A percentile compares a stretch with the other conserved stretches of the same genome.
Conservation (phyloP, 1,140 invertebrate genomes). For the Delia radicum region DNA sequence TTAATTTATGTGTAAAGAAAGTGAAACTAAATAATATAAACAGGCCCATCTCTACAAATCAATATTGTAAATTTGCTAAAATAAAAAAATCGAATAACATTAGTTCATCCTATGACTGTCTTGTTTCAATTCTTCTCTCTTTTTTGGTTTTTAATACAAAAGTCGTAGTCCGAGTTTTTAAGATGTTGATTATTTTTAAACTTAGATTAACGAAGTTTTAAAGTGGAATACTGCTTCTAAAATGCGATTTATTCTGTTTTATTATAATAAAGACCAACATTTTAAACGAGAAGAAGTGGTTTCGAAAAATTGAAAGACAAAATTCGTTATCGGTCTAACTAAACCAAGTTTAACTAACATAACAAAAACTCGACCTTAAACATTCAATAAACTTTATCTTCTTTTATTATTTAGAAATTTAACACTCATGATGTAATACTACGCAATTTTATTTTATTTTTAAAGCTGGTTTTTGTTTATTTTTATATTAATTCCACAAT, state of each 20-base stretch:
- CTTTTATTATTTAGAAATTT: background rate
- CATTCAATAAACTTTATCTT: too few relatives aligned
- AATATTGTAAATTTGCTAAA: background rate
- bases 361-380: too few relatives aligned
- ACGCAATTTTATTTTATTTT: background rate
- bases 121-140: background rate
- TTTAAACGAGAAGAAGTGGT: too few relatives aligned
- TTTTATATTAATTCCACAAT: background rate
- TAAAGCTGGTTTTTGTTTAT: background rate
- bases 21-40: conserved; percentile 12
- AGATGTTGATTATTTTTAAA: background rate
- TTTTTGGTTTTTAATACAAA: background rate
- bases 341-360: too few relatives aligned
- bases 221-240: too few relatives aligned
- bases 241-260: too few relatives aligned
- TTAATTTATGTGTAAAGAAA: conserved; percentile 1
- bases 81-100: background rate
- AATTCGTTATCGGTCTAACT: too few relatives aligned
- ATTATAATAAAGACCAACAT: too few relatives aligned
- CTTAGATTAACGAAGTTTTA: too few relatives aligned
- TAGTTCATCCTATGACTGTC: too few relatives aligned
- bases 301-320: too few relatives aligned
- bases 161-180: background rate
- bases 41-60: background rate
- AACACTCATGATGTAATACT: background rate